A percentile compares a stretch with the other conserved stretches of the same genome.
Evolutionary conservation across 2,888 invertebrate species (phyloP).

Genomic region (Bellardia pandia): DNA sequence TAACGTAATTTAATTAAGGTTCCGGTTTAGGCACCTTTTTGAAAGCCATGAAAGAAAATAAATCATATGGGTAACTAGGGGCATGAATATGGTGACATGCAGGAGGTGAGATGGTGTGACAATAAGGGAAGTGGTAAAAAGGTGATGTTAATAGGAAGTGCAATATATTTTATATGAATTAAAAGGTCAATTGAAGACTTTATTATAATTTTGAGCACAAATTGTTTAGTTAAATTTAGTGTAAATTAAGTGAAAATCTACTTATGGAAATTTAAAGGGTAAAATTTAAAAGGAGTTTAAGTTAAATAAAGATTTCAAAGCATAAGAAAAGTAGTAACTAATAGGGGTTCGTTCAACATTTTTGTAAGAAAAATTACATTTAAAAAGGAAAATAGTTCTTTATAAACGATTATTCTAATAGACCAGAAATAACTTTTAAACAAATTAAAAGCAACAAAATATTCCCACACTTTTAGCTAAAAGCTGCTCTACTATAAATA

Average conservation of each 20-base stretch:
- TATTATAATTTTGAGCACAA: neutral
- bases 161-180: neutral
- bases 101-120: neutral
- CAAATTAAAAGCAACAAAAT: too few species aligned
- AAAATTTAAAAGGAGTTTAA: neutral
- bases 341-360: too few species aligned
- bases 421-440: too few species aligned
- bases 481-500: too few species aligned
- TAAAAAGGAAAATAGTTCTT: too few species aligned
- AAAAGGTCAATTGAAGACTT: slow-evolving; percentile 9
- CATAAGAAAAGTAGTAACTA: too few species aligned
- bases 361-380: too few species aligned
- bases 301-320: too few species aligned
- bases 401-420: too few species aligned
- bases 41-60: slow-evolving; percentile 7
- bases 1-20: slow-evolving; percentile 71
- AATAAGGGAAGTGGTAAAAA: neutral
- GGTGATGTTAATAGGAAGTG: neutral
- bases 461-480: too few species aligned
- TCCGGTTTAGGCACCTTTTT: slow-evolving; percentile 65
- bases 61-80: slow-evolving; percentile 14
- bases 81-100: neutral
- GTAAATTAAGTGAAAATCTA: neutral
- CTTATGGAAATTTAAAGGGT: too few species aligned
- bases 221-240: neutral